Percentiles rank a stretch among this genome's conserved stretches.
Evolutionary conservation across 2,888 invertebrate genomes (phyloP).

Genomic region (Spicauda simplicius): DNA sequence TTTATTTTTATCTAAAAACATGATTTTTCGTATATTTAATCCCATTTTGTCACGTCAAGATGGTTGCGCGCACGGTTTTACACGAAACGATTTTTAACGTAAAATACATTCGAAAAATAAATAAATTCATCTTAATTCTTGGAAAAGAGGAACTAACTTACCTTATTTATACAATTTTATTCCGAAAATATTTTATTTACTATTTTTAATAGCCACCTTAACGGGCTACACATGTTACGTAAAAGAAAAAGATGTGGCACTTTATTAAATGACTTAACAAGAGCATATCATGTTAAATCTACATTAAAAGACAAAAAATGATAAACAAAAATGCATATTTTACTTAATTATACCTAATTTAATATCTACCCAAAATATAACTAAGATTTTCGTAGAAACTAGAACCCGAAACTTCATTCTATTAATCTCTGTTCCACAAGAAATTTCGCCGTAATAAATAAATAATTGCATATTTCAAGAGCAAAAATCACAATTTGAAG

Average conservation of each 20-base stretch:
- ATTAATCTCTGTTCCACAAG: not conserved
- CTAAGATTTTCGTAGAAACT: not conserved
- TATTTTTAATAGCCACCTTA: slow-evolving; percentile 13
- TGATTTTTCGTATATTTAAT: slow-evolving; percentile 36
- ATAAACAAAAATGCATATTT: not conserved
- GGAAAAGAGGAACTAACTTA: not conserved
- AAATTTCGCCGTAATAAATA: not conserved
- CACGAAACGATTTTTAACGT: not conserved
- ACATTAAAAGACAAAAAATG: not conserved
- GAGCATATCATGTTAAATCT: not conserved
- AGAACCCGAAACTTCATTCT: not conserved
- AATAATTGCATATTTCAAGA: not conserved
- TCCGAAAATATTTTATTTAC: slow-evolving; percentile 16
- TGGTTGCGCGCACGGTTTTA: slow-evolving; percentile 4
- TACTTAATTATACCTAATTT: not conserved
- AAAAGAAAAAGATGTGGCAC: not conserved
- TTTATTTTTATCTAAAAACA: slow-evolving; percentile 28
- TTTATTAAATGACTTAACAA: not conserved
- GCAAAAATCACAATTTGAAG: not conserved
- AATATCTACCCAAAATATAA: not conserved
- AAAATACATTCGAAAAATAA: not conserved
- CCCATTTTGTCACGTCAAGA: not conserved
- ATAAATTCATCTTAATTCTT: slow-evolving; percentile 6
- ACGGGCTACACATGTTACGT: not conserved
- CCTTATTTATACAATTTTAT: slow-evolving; percentile 16